Conservation (phyloP, 2,113 vertebrate genomes). For the Otis tarda region DNA sequence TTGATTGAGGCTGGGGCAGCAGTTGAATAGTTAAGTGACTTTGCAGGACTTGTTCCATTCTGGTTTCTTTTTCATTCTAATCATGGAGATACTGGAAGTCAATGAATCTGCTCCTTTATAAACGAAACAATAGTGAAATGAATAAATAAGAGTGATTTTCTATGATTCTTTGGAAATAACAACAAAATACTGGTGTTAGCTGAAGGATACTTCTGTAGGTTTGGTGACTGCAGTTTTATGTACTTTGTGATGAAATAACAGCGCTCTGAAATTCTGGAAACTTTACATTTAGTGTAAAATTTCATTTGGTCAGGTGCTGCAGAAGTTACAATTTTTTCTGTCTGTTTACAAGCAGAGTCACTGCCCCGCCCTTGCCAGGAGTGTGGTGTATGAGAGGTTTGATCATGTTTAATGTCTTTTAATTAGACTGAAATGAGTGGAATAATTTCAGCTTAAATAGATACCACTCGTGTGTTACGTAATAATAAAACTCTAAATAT, state of each 20-base stretch:
- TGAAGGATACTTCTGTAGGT: not conserved
- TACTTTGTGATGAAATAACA: not conserved
- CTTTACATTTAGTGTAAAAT: not conserved
- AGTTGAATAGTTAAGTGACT: not conserved
- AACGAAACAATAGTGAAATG: not conserved
- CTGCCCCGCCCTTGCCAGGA: not conserved
- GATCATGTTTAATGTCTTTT: not conserved
- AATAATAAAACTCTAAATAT: not conserved
- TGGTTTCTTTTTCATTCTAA: not conserved
- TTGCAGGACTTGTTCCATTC: not conserved
- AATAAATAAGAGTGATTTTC: not conserved
- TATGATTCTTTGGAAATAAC: not conserved
- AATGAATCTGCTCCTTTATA: not conserved
- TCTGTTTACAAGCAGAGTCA: not conserved
- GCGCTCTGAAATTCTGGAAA: not conserved
- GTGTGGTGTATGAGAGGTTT: not conserved
- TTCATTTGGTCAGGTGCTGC: not conserved
- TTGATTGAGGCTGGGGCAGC: not conserved
- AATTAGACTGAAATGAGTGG: not conserved
- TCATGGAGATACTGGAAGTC: not conserved
- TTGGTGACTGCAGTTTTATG: not conserved
- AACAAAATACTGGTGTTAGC: not conserved
- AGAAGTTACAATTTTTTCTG: not conserved
- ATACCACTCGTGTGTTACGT: not conserved
- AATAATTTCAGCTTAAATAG: slow-evolving; percentile 20